Conservation (phyloP, 2,888 invertebrate species). For the Erebia palarica region DNA sequence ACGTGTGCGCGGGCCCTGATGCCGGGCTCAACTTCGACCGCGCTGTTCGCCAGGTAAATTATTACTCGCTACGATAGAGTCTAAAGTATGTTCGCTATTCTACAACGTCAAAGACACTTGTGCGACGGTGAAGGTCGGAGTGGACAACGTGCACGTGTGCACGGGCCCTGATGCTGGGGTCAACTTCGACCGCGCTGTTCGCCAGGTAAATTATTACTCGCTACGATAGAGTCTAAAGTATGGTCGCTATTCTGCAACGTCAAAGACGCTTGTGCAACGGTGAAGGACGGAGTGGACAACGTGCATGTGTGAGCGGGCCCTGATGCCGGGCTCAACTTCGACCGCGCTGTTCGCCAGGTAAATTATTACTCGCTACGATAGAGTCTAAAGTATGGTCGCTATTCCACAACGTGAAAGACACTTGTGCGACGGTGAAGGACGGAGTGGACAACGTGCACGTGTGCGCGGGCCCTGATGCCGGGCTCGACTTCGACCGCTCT, state of each 20-base stretch:
- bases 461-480: constrained; percentile 91
- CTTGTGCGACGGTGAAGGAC: constrained; percentile 66
- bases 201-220: constrained; percentile 83
- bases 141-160: constrained; percentile 39
- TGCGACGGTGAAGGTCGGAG: constrained; percentile 71
- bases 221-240: too few relatives aligned
- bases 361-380: too few relatives aligned
- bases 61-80: constrained; percentile 63
- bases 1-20: constrained; percentile 90
- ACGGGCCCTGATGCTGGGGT: too few relatives aligned
- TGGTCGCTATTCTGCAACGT: too few relatives aligned
- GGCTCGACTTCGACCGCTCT: constrained; percentile 93
- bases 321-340: too few relatives aligned
- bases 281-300: too few relatives aligned
- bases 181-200: constrained; percentile 87
- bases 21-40: constrained; percentile 93
- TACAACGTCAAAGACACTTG: constrained; percentile 85
- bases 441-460: constrained; percentile 84
- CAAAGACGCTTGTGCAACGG: too few relatives aligned
- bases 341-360: too few relatives aligned
- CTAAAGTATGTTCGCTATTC: constrained; percentile 88
- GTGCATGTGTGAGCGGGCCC: too few relatives aligned
- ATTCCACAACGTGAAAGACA: too few relatives aligned
- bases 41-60: constrained; percentile 87
- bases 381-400: too few relatives aligned